Percentiles rank a stretch among this genome's conserved stretches.
phyloP scores from a whole-genome alignment of 2,888 invertebrate genomes.

The Pristionchus maxplancki region DNA sequence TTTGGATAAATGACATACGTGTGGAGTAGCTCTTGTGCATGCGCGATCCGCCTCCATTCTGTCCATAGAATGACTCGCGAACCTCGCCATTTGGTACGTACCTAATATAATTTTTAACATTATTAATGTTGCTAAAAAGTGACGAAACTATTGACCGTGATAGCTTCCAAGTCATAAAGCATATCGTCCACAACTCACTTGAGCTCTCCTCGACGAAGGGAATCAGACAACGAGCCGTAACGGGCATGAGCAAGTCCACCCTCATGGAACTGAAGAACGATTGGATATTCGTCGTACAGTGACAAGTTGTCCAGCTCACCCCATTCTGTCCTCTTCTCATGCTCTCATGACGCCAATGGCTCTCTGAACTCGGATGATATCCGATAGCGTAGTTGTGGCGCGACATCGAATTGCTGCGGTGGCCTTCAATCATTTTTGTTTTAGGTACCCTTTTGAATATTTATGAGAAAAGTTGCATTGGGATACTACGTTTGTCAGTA shows the following conservation, averaged over 20 bases:
- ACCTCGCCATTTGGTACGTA: constrained; percentile 75
- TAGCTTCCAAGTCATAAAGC: background rate
- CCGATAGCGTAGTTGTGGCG: constrained; percentile 55
- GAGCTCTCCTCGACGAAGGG: constrained; percentile 74
- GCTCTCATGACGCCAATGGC: constrained; percentile 67
- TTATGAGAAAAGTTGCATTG: background rate
- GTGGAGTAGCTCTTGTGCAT: constrained; percentile 77
- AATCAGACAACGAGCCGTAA: constrained; percentile 75
- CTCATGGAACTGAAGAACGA: constrained; percentile 57
- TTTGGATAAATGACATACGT: constrained; percentile 60
- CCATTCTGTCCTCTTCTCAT: constrained; percentile 61
- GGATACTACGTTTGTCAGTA: background rate
- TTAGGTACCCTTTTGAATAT: background rate
- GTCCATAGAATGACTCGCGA: constrained; percentile 60
- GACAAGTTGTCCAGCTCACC: too few species aligned
- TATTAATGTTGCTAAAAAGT: background rate
- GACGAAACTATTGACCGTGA: too few species aligned
- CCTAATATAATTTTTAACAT: constrained; percentile 53
- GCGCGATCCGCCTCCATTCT: constrained; percentile 52
- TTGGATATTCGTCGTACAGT: too few species aligned
- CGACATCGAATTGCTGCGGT: constrained; percentile 71
- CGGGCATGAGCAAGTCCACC: constrained; percentile 73
- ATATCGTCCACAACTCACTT: constrained; percentile 67
- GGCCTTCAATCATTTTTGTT: constrained; percentile 55
- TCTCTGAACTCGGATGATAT: constrained; percentile 62